phyloP scores from a whole-genome alignment of 2,797 vertebrate species.

The Sebastolobus altivelis region DNA sequence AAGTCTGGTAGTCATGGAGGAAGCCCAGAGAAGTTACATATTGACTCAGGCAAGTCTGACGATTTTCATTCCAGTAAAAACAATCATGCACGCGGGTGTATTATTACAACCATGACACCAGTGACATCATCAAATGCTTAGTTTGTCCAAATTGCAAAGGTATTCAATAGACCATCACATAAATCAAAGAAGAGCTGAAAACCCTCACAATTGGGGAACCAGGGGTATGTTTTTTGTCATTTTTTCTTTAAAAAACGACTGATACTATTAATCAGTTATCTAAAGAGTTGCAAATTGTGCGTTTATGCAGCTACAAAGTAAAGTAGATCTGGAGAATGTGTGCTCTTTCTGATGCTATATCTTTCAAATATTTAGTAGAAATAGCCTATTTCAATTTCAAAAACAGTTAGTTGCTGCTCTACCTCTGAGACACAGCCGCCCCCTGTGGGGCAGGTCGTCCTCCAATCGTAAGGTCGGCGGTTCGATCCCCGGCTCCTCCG shows the following conservation, averaged over 20 bases:
- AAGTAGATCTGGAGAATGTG: not conserved
- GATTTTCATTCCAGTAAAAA: not conserved
- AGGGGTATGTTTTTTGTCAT: too few relatives aligned
- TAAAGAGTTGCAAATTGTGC: not conserved
- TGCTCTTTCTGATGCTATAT: not conserved
- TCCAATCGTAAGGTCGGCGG: too few relatives aligned
- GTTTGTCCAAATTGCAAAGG: not conserved
- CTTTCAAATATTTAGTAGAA: not conserved
- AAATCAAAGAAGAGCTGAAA: not conserved
- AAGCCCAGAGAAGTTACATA: constrained; percentile 95
- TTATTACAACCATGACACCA: not conserved
- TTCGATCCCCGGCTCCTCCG: too few relatives aligned
- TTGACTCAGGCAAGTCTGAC: constrained; percentile 91
- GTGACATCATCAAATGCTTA: not conserved
- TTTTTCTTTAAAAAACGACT: too few relatives aligned
- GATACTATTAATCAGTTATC: too few relatives aligned
- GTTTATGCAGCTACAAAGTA: not conserved
- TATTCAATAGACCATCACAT: not conserved
- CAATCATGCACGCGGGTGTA: too few relatives aligned
- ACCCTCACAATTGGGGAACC: too few relatives aligned
- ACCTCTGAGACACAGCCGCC: too few relatives aligned
- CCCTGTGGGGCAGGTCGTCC: too few relatives aligned
- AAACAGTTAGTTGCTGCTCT: not conserved
- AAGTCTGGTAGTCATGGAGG: constrained; percentile 93
- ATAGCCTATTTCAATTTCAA: not conserved